Conservation (phyloP, 2,113 vertebrate species). For the Osmerus mordax region DNA sequence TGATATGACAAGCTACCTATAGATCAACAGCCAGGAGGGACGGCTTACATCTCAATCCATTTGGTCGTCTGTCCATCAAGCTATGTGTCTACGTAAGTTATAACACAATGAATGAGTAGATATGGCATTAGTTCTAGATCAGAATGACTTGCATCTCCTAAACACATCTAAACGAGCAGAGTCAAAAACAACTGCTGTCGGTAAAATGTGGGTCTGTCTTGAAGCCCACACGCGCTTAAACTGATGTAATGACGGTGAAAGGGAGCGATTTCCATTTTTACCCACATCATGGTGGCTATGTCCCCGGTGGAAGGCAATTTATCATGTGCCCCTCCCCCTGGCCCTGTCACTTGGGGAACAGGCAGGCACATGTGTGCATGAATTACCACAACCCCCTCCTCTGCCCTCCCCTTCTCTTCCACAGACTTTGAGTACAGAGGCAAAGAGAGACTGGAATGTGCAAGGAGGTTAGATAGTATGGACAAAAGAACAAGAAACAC, state of each 20-base stretch:
- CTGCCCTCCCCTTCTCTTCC: constrained; percentile 19
- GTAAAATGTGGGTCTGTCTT: constrained; percentile 64
- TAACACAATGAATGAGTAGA: background rate
- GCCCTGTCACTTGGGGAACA: constrained; percentile 75
- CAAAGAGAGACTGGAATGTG: constrained; percentile 52
- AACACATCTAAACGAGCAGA: background rate
- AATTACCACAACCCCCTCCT: constrained; percentile 64
- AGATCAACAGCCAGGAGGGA: background rate
- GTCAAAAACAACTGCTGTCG: background rate
- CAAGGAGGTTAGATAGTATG: background rate
- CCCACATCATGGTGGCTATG: constrained; percentile 75
- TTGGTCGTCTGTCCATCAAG: background rate
- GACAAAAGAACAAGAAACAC: background rate
- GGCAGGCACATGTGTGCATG: constrained; percentile 78
- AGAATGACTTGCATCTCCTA: background rate
- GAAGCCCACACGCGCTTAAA: constrained; percentile 77
- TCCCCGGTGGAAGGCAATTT: constrained; percentile 78
- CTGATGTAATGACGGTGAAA: constrained; percentile 79
- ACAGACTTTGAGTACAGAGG: constrained; percentile 39
- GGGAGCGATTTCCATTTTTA: constrained; percentile 78
- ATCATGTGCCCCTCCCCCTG: constrained; percentile 76
- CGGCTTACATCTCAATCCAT: background rate
- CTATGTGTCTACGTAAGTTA: background rate
- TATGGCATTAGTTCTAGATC: background rate
- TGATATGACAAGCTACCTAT: background rate